Evolutionary conservation across 2,797 vertebrate species (phyloP).

Genomic region (Falco rusticolus): DNA sequence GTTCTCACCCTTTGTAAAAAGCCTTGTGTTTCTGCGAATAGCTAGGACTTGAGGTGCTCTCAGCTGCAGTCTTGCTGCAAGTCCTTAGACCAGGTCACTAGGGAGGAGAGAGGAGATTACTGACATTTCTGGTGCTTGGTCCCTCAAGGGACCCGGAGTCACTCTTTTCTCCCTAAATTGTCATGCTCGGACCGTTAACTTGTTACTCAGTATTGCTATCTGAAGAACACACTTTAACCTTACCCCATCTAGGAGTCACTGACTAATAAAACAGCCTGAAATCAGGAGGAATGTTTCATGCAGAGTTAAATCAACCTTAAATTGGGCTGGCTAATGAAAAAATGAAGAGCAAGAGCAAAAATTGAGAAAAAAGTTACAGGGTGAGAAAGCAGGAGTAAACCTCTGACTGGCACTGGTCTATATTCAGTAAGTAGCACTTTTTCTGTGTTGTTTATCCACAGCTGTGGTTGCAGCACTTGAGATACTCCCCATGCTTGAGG

Average conservation of each 20-base stretch:
- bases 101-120: not conserved
- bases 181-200: not conserved
- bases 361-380: not conserved
- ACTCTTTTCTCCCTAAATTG: not conserved
- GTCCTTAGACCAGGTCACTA: not conserved
- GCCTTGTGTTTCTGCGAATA: not conserved
- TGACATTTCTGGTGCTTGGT: not conserved
- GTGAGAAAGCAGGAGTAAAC: not conserved
- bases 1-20: not conserved
- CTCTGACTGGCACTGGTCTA: not conserved
- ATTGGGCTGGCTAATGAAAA: not conserved
- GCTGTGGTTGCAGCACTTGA: not conserved
- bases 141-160: not conserved
- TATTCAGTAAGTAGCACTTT: not conserved
- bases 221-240: not conserved
- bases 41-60: not conserved
- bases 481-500: not conserved
- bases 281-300: not conserved
- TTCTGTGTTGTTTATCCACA: not conserved
- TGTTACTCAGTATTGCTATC: not conserved
- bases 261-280: not conserved
- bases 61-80: not conserved
- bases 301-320: not conserved
- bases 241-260: not conserved
- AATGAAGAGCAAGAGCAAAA: not conserved